Conservation (phyloP, 2,113 vertebrate species). For the Eclectus roratus region DNA sequence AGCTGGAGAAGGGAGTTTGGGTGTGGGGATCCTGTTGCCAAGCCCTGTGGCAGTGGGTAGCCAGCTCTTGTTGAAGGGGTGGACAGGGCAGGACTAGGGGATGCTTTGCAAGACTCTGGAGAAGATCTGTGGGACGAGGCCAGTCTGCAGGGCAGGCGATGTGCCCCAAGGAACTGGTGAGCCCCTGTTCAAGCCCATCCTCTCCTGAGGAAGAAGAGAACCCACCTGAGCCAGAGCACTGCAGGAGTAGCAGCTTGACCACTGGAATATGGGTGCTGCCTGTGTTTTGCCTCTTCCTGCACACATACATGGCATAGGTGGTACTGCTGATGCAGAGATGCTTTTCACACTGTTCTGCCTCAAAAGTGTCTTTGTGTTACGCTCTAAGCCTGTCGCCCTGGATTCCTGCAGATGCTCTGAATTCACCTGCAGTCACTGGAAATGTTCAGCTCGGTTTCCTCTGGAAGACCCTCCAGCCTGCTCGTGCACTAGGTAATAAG, state of each 20-base stretch:
- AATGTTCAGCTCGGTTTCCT: neutral
- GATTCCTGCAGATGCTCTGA: neutral
- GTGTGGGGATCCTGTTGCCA: neutral
- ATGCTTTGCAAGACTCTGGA: neutral
- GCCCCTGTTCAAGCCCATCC: no score
- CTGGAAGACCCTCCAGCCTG: neutral
- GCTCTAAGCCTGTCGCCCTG: neutral
- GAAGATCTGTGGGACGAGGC: neutral
- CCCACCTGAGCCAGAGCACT: neutral
- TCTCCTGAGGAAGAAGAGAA: neutral
- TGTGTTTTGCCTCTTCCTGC: accelerated
- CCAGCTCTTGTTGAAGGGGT: neutral
- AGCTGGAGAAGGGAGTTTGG: accelerated
- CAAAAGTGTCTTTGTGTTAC: neutral
- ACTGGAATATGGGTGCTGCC: accelerated
- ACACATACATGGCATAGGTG: accelerated
- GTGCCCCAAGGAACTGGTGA: neutral
- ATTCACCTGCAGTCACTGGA: neutral
- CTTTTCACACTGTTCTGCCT: neutral
- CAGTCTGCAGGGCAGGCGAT: accelerated
- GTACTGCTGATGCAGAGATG: neutral
- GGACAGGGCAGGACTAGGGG: neutral
- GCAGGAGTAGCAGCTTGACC: neutral
- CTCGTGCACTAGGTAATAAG: neutral
- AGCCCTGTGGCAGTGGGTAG: neutral